Base-by-base conservation (phyloP, 2,888 invertebrate genomes). In the Yponomeuta malinellus region DNA sequence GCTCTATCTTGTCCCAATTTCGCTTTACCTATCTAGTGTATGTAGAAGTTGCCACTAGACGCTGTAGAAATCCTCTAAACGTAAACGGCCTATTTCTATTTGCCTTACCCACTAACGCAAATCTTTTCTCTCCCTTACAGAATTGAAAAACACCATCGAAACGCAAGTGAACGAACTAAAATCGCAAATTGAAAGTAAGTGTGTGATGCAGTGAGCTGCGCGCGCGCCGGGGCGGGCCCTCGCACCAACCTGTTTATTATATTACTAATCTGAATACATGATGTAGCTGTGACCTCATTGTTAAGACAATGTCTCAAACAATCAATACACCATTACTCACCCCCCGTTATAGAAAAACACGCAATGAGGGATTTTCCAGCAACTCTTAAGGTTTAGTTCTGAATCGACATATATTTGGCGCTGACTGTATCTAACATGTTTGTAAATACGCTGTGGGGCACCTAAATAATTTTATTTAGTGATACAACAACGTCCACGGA, bases 121-220 rank as follows among this genome's bases (percentile, higher is more conserved):
- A 63, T 43, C 3, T 52, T 69, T 69, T 59, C n/a, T 63, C 59
- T 59, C 23, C 63, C 15, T 96, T 96, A 80, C 96, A 98, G 98
- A 98, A 94, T 93, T 98, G 95, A 98, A 98, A 95, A 98, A 98
- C 94, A 96, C 97, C 93, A 96, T 98, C 95, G 98, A 98, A 94
- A 96, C 97, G 91, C 98, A 98, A 95, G 97, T 98, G 93, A 98
- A 96, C 93, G 98, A 98, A 95, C 94, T 98, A 93, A 98, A 98
- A 94, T 95, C 97, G 89, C 97, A 97, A 94, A 96, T 98, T 93
- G 98, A 98, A 95, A 97, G 97, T 94, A 97, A 97, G 94, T 97
- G 97, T 94, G 97, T 96, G 93, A 95, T 97, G 95, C 97, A 97
- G 97, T 97, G 97, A 97, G 84, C 73, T 73, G 74, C 75, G 70